A percentile compares a stretch with the other conserved stretches of the same genome.
Conservation (phyloP, 2,797 vertebrate species). For the Centroberyx gerrardi region DNA sequence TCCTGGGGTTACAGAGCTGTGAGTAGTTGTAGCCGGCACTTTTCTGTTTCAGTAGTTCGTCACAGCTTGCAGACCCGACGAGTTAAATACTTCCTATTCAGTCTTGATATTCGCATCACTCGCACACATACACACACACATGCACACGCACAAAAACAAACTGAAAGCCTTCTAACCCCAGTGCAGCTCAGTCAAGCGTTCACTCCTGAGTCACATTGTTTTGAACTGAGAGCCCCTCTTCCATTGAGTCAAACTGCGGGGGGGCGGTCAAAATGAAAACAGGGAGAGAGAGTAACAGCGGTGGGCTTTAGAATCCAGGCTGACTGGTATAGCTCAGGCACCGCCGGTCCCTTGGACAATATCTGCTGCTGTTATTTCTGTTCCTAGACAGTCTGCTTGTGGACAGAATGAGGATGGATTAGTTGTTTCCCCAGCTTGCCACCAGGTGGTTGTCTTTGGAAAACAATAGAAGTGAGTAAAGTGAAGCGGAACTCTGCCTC, state of each 20-base stretch:
- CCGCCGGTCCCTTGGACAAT: constrained; percentile 41
- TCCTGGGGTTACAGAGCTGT: constrained; percentile 15
- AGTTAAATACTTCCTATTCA: constrained; percentile 70
- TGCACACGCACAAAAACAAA: neutral
- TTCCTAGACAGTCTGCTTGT: constrained; percentile 65
- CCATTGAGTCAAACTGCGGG: constrained; percentile 51
- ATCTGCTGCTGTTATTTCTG: constrained; percentile 58
- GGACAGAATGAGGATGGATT: constrained; percentile 64
- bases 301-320: constrained; percentile 40
- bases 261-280: constrained; percentile 44
- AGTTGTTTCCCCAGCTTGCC: constrained; percentile 76
- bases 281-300: constrained; percentile 45
- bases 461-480: constrained; percentile 73
- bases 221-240: constrained; percentile 73
- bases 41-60: constrained; percentile 37
- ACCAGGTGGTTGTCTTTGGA: constrained; percentile 85
- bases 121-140: constrained; percentile 56
- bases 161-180: constrained; percentile 59
- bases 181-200: constrained; percentile 69
- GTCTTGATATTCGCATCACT: constrained; percentile 75
- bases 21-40: constrained; percentile 26
- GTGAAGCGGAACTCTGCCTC: constrained; percentile 50
- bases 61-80: constrained; percentile 44
- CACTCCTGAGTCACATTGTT: constrained; percentile 77
- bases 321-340: constrained; percentile 26